Evolutionary conservation across 2,888 invertebrate genomes (phyloP).

Genomic region (Ectemnius lituratus): DNA sequence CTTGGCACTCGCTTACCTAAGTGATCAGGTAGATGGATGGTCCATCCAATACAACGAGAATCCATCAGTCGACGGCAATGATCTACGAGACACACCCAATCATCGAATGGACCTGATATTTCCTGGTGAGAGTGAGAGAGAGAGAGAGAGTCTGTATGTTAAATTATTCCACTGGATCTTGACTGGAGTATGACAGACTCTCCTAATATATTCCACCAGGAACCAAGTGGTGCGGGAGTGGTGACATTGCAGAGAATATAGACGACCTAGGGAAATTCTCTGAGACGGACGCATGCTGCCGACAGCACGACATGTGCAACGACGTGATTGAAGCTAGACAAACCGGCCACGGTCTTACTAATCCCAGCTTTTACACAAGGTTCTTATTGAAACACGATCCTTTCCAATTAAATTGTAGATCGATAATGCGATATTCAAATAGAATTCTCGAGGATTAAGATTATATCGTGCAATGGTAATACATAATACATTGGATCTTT

Average conservation of each 20-base stretch:
- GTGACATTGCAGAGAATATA: constrained; percentile 65
- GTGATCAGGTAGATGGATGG: constrained; percentile 38
- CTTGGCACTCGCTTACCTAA: constrained; percentile 19
- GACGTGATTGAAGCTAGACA: constrained; percentile 67
- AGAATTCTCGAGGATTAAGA: too few species aligned
- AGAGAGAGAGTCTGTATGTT: neutral
- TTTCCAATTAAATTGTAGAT: too few species aligned
- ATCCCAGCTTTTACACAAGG: constrained; percentile 69
- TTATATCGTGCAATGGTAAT: too few species aligned
- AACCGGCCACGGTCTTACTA: constrained; percentile 67
- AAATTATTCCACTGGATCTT: neutral
- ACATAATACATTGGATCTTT: too few species aligned
- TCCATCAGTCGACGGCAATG: constrained; percentile 23
- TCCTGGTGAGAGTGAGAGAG: constrained; percentile 60
- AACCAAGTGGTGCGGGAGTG: constrained; percentile 74
- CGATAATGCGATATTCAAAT: too few species aligned
- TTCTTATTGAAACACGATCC: constrained; percentile 32
- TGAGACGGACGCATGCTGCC: constrained; percentile 72
- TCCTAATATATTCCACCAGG: constrained; percentile 49
- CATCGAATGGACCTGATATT: constrained; percentile 59
- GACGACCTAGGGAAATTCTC: constrained; percentile 66
- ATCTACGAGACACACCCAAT: constrained; percentile 21
- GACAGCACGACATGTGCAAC: constrained; percentile 70
- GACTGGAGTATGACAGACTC: neutral
- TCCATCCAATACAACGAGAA: constrained; percentile 26